Evolutionary conservation across 2,797 vertebrate species (phyloP), one percentile per base, ranked within the genome.

Genomic region (Crypturellus tataupa): DNA sequence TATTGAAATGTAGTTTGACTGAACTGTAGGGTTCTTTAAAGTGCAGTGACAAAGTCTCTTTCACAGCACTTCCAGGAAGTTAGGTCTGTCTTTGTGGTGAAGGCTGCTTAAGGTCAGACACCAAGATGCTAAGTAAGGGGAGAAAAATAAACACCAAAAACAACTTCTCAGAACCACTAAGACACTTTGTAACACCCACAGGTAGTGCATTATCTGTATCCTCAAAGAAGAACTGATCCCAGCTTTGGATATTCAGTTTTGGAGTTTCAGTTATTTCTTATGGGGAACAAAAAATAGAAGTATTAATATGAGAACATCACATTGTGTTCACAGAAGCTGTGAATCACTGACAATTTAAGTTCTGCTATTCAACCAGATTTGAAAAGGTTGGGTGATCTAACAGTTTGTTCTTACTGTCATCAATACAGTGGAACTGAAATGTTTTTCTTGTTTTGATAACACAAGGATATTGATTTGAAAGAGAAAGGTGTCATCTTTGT

Each of bases 391-490:
- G 3, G 8, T 62, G 35, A 82, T 53, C 20, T 5, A 3, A 65
- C 7, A 76, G 29, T 90, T 93, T 69, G 8, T 51, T 85, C 64
- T 77, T 44, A 56, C n/a, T 46, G n/a, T 51, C 49, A 71, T 65
- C 25, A 63, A 9, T 39, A 35, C 21, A 33, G 60, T 1, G 18
- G 9, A 18, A 72, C 37, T 58, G 75, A 75, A 49, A 65, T 0
- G 2, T 73, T 90, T 92, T 76, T 7, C 37, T 89, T 77, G 55
- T 62, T 93, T 80, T 92, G 35, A 86, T 76, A 94, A 59, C 83
- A 17, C 18, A 55, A 69, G 42, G 12, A 18, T 89, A 47, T 42
- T 79, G 55, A 89, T 76, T 83, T 60, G 42, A 40, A 78, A 87
- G 46, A 71, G 39, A 80, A 46, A 73, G 89, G 72, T 60, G 6